Conservation (phyloP, 2,888 invertebrate species). For the Stramonita haemastoma region DNA sequence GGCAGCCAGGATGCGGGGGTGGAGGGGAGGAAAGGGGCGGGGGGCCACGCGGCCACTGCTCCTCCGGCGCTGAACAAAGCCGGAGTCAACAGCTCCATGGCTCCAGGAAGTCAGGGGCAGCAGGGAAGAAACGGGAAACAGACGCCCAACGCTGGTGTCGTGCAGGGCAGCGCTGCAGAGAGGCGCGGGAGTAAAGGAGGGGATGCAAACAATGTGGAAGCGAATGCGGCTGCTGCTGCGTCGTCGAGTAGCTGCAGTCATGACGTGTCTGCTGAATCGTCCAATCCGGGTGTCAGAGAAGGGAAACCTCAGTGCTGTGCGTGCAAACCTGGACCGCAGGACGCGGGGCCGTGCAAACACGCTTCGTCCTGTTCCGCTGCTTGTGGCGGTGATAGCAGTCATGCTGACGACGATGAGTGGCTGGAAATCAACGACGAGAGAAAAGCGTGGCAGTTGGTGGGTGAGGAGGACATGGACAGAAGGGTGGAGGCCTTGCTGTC, state of each 20-base stretch:
- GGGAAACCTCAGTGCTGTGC: not conserved
- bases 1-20: constrained; percentile 5
- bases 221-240: not conserved
- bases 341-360: not conserved
- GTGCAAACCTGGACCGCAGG: not conserved
- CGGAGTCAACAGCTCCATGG: not conserved
- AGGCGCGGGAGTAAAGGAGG: not conserved
- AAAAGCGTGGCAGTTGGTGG: constrained; percentile 24
- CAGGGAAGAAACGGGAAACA: not conserved
- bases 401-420: constrained; percentile 1
- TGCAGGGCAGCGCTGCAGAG: not conserved
- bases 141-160: not conserved
- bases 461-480: not conserved
- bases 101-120: not conserved
- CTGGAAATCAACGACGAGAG: constrained; percentile 38
- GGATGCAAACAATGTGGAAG: not conserved
- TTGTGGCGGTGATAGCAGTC: not conserved
- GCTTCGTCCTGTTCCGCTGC: not conserved
- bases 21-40: not conserved
- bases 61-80: not conserved
- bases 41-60: not conserved
- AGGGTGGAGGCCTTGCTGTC: too few species aligned
- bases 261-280: not conserved
- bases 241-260: not conserved
- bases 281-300: not conserved